Conservation (phyloP, 2,113 vertebrate species). For the Pogonocichla stellata region DNA sequence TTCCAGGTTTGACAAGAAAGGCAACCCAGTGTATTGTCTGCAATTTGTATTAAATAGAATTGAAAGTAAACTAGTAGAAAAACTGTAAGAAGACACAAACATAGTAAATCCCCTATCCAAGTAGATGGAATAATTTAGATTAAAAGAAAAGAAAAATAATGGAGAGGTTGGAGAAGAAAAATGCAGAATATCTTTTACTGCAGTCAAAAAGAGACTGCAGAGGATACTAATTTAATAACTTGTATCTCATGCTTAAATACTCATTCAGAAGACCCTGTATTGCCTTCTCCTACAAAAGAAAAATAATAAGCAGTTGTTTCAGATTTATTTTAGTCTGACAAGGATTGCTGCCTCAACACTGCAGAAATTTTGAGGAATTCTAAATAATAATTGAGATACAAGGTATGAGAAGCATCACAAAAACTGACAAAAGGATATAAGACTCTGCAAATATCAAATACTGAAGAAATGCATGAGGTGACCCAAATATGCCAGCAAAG, state of each 20-base stretch:
- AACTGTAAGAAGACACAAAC: not conserved
- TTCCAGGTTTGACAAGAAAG: not conserved
- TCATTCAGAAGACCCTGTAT: not conserved
- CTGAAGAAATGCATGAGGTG: not conserved
- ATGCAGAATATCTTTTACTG: not conserved
- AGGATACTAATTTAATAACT: not conserved
- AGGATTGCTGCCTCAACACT: not conserved
- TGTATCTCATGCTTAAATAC: not conserved
- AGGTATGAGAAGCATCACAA: not conserved
- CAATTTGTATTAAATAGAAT: not conserved
- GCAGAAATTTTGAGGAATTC: not conserved
- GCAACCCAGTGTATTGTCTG: not conserved
- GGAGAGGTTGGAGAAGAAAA: not conserved
- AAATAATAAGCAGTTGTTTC: not conserved
- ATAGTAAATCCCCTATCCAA: not conserved
- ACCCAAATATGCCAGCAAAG: slow-evolving; percentile 27
- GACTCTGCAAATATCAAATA: not conserved
- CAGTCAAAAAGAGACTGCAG: not conserved
- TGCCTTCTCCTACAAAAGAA: not conserved
- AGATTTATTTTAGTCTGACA: not conserved
- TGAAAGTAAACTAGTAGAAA: not conserved
- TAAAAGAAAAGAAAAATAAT: not conserved
- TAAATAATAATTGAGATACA: not conserved
- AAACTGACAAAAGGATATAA: not conserved
- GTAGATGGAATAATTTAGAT: not conserved